These are phyloP conservation scores for Choristoneura fumiferana DNA, from an alignment of 1,140 invertebrate genomes.

Conservation along the genomic window DNA sequence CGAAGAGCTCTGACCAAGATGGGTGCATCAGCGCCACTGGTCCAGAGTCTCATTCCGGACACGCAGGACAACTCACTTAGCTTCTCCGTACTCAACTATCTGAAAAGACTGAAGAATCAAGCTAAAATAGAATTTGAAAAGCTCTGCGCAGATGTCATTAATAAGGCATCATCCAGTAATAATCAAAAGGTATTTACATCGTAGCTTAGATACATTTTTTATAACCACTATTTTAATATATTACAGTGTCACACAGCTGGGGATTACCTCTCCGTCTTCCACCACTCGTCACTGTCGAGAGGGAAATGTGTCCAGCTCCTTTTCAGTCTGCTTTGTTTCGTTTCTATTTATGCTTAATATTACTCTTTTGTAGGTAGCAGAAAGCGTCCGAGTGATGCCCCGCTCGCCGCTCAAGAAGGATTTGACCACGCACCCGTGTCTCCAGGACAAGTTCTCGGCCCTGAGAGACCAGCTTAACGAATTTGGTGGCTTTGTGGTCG, in stretches of 20 bases:
- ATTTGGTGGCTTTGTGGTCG: constrained; percentile 91
- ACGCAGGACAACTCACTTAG: constrained; percentile 95
- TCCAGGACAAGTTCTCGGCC: constrained; percentile 90
- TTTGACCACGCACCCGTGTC: constrained; percentile 87
- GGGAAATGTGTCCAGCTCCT: too few relatives aligned
- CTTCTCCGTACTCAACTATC: constrained; percentile 95
- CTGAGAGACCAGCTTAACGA: constrained; percentile 91
- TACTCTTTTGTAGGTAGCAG: constrained; percentile 73
- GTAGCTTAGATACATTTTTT: too few relatives aligned
- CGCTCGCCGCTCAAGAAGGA: constrained; percentile 86
- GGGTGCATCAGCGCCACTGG: constrained; percentile 89
- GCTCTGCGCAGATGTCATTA: constrained; percentile 83
- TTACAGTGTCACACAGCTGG: too few relatives aligned
- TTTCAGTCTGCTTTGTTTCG: too few relatives aligned
- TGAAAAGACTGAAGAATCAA: constrained; percentile 97
- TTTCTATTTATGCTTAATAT: too few relatives aligned
- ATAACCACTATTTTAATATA: too few relatives aligned
- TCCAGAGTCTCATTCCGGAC: constrained; percentile 92
- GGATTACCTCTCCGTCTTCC: too few relatives aligned
- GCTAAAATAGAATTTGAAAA: constrained; percentile 97
- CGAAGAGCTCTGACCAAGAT: constrained; percentile 94
- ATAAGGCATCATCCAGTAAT: constrained; percentile 68
- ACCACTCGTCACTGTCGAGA: too few relatives aligned
- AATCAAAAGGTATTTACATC: constrained; percentile 63
- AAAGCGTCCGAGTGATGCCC: constrained; percentile 86